Evolutionary conservation across 2,113 vertebrate genomes (phyloP), one percentile per base, ranked within the genome.

Genomic region (Nestor notabilis): DNA sequence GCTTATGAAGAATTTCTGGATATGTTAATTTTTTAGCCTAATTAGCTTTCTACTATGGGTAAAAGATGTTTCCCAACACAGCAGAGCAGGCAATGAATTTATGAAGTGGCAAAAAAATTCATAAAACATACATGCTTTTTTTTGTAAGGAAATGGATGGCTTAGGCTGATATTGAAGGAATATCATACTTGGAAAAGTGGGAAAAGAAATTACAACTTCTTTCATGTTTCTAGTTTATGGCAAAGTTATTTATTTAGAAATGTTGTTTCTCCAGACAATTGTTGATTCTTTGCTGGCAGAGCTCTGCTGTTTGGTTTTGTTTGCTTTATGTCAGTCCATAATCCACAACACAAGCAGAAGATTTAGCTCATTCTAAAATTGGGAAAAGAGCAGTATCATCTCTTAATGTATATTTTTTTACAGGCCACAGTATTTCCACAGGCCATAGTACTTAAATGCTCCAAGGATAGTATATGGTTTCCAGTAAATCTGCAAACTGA

Each of bases 401-500:
- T 90, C 43, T 19, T 46, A 29, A 58, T 20, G 46, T 86, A 14
- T 2, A 27, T 85, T 82, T 74, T 89, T 93, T 90, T 93, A 58
- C 37, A 46, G 82, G 55, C 64, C 41, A 65, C 35, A 56, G 27
- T 71, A 74, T 92, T 95, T 89, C 87, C 78, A 93, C 65, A 90
- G 74, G 68, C 78, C 35, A 24, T 29, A 68, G 49, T 87, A 89
- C 90, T 95, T 94, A 86, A 95, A 86, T 89, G 55, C 63, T 97
- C 68, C 63, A 78, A 83, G 63, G 80, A 92, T 63, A 87, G 56
- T 87, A 64, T 92, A 96, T 86, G 65, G 86, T 97, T 97, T 96
- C 95, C 96, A 94, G 95, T 94, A 93, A 92, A 96, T 96, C 93
- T 97, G 96, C 92, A 95, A 92, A 87, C 74, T 94, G 93, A 93